Conservation (phyloP, 2,113 vertebrate genomes). For the Calyptommatus sinebrachiatus region DNA sequence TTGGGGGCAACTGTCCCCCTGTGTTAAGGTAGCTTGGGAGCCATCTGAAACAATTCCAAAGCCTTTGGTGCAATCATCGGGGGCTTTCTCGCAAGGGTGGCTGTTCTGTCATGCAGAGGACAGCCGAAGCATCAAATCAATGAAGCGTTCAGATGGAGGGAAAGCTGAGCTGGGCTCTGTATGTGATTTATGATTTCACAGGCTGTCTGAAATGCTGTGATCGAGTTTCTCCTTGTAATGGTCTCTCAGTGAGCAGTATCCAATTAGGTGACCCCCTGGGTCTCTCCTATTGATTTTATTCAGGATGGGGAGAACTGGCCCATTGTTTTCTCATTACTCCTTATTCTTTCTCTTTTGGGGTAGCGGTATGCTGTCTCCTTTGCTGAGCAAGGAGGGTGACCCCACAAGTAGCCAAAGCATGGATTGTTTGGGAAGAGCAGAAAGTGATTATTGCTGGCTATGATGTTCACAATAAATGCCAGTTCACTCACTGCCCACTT, state of each 20-base stretch:
- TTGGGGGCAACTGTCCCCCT: background rate
- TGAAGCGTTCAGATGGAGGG: background rate
- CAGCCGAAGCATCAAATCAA: background rate
- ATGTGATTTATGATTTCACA: slow-evolving; percentile 34
- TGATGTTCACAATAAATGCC: background rate
- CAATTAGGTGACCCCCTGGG: slow-evolving; percentile 48
- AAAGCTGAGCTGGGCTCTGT: background rate
- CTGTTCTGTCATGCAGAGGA: background rate
- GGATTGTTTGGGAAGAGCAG: background rate
- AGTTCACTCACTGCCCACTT: background rate
- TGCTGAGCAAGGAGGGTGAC: background rate
- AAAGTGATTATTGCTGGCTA: background rate
- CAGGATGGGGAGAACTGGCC: slow-evolving; percentile 6
- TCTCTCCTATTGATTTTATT: slow-evolving; percentile 21
- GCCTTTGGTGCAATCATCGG: background rate
- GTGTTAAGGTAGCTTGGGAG: rapidly evolving
- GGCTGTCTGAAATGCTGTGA: background rate
- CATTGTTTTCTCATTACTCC: background rate
- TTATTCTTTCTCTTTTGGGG: background rate
- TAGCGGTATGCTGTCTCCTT: rapidly evolving
- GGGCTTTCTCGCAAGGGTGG: background rate
- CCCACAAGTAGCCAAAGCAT: background rate
- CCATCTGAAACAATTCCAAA: background rate
- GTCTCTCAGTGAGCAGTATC: slow-evolving; percentile 16
- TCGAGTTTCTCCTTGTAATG: background rate